Base-by-base conservation (phyloP, 37 sponge, comb jelly and placozoan species). In the Ephydatia muelleri region DNA sequence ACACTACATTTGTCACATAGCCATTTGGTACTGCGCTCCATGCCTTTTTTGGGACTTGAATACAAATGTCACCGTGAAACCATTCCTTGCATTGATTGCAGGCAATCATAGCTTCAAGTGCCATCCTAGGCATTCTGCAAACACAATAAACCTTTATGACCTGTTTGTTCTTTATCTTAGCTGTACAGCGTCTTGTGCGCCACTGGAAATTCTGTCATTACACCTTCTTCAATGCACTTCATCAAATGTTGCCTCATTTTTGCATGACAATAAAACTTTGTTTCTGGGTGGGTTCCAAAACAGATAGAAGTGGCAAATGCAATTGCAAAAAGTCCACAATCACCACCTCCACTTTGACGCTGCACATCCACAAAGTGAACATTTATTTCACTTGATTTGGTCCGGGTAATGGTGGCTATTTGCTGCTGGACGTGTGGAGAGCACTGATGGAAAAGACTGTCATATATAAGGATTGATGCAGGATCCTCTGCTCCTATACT, bases 91-190 rank as follows among this genome's bases (percentile, higher is more conserved):
- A 26, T 34, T 26, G 39, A 75, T 19, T 30, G 32, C 34, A 75
- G 76, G 76, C 38, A 40, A 40, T 26, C 38, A 40, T 35, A n/a
- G 76, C 35, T 40, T 34, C 3, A 40, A 23, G 0, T 38, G 40
- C n/a, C n/a, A n/a, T n/a, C n/a, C n/a, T n/a, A n/a, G n/a, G n/a
- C 76, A 75, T 75, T 75, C 76, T 75, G 38, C 76, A 75, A 75
- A 75, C n/a, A 40, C 76, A 75, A 11, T 35, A 75, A 38, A 75
- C 76, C 22, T 33, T 35, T 3, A 40, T 40, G 38, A n/a, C n/a
- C n/a, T n/a, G n/a, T n/a, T n/a, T n/a, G n/a, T n/a, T n/a, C n/a
- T n/a, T n/a, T n/a, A n/a, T n/a, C n/a, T n/a, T n/a, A n/a, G n/a
- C n/a, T n/a, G n/a, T n/a, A n/a, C n/a, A n/a, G n/a, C n/a, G 36